These are phyloP conservation scores for Patella ulyssiponensis DNA, from an alignment of 2,888 invertebrate species.

Conservation along the genomic window DNA sequence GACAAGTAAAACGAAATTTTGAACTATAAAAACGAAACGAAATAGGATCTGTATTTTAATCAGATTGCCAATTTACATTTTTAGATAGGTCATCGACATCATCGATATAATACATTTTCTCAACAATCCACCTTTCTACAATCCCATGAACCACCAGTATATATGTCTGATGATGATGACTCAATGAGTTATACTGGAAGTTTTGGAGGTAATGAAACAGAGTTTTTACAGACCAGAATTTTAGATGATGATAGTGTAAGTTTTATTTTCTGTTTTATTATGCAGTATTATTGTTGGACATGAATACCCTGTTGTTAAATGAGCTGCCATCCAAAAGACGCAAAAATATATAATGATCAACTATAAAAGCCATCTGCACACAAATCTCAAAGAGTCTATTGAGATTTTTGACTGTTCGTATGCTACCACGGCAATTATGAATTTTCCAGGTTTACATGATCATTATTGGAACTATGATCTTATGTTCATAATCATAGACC, in stretches of 20 bases:
- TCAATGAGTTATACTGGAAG: slow-evolving; percentile 31
- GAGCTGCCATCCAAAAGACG: too few relatives aligned
- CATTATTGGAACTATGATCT: not conserved
- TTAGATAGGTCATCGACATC: slow-evolving; percentile 62
- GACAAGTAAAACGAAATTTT: too few relatives aligned
- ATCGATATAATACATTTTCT: slow-evolving; percentile 72
- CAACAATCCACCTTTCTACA: slow-evolving; percentile 89
- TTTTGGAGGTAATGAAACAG: not conserved
- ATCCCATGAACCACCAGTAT: slow-evolving; percentile 84
- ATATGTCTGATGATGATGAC: slow-evolving; percentile 80
- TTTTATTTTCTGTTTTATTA: not conserved
- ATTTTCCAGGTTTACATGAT: not conserved
- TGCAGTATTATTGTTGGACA: not conserved
- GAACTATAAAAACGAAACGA: too few relatives aligned
- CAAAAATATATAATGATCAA: too few relatives aligned
- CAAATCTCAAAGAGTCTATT: too few relatives aligned
- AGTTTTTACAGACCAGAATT: not conserved
- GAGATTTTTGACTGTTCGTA: too few relatives aligned
- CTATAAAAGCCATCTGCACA: too few relatives aligned
- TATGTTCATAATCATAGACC: not conserved
- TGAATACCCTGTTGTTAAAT: too few relatives aligned
- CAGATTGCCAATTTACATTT: slow-evolving; percentile 23
- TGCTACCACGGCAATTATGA: not conserved
- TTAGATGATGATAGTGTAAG: slow-evolving; percentile 31
- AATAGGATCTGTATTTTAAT: too few relatives aligned